These are phyloP conservation scores for Eupsittula cactorum DNA, from an alignment of 2,113 vertebrate species.

Conservation along the genomic window DNA sequence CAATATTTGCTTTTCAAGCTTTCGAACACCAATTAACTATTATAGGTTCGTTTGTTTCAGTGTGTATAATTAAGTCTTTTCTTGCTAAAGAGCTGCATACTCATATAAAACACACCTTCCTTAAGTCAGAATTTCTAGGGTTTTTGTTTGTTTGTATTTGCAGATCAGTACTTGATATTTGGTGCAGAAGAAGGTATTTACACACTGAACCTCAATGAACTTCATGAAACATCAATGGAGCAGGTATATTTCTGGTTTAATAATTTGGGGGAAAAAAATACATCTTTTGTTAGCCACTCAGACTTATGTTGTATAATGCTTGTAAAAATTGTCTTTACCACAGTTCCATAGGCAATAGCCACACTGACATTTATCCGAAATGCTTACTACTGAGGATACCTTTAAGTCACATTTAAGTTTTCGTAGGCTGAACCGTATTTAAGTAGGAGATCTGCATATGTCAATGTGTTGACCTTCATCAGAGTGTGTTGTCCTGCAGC, in stretches of 20 bases:
- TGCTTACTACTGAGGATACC: neutral
- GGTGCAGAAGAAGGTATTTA: slow-evolving; percentile 98
- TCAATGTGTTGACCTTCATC: neutral
- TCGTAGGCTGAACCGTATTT: neutral
- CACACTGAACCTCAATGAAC: slow-evolving; percentile 96
- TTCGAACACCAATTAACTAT: fast-evolving
- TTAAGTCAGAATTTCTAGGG: neutral
- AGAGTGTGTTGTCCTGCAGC: neutral
- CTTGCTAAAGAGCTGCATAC: neutral
- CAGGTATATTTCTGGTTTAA: slow-evolving; percentile 79
- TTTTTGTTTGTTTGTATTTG: slow-evolving; percentile 21
- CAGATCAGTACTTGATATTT: slow-evolving; percentile 99
- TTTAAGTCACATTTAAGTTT: neutral
- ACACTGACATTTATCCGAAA: neutral
- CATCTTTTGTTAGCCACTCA: neutral
- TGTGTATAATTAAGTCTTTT: neutral
- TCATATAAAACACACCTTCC: neutral
- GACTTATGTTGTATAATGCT: neutral
- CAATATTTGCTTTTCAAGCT: neutral
- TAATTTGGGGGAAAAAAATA: neutral
- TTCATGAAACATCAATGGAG: slow-evolving; percentile 98
- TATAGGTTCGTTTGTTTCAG: neutral
- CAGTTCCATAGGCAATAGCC: neutral
- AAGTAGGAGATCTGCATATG: neutral
- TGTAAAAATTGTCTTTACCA: neutral